Evolutionary conservation across 2,888 invertebrate genomes (phyloP), one percentile per base, ranked within the genome.

Genomic region (Ornithoptera priamus): DNA sequence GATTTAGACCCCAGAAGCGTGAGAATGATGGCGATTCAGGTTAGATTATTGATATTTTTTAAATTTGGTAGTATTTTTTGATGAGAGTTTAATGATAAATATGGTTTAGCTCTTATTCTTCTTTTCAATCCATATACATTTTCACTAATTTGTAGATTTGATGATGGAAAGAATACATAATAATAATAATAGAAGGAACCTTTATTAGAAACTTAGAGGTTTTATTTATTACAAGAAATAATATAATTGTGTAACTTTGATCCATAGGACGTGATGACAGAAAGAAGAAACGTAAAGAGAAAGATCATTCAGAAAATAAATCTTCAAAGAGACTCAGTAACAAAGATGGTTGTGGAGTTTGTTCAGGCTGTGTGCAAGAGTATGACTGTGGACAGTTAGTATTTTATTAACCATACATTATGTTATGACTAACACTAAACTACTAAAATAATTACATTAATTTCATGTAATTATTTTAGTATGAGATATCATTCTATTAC

Each of bases 351-450:
- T 93, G 93, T n/a, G 93, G 93, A 1, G 90, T 90, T 61, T 93
- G 93, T 65, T 72, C 86, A 0, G 93, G 92, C 0, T 93, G 93
- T 73, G 77, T 90, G 69, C 90, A 92, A 75, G 74, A 84, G 1
- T 77, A 86, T 74, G 92, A 93, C 67, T 93, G 93, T 82, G 93
- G 93, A 67, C 90, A 91, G 93, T 93, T 66, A 84, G 91, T 85
- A 57, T 42, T 20, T 67, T 20, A 53, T 18, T 53, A 0, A 39
- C 7, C 39, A 39, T 39, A 39, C 39, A 39, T 10, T 10, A 39
- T 39, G 39, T 39, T 39, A 10, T 39, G 8, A 39, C 10, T 39
- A 39, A 39, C 1, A 39, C 8, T n/a, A n/a, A n/a, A n/a, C n/a
- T n/a, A n/a, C n/a, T n/a, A n/a, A n/a, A n/a, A n/a, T n/a, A n/a